A percentile compares a stretch with the other conserved stretches of the same genome.
phyloP scores from a whole-genome alignment of 2,888 invertebrate genomes.

The Tipula vernalis region DNA sequence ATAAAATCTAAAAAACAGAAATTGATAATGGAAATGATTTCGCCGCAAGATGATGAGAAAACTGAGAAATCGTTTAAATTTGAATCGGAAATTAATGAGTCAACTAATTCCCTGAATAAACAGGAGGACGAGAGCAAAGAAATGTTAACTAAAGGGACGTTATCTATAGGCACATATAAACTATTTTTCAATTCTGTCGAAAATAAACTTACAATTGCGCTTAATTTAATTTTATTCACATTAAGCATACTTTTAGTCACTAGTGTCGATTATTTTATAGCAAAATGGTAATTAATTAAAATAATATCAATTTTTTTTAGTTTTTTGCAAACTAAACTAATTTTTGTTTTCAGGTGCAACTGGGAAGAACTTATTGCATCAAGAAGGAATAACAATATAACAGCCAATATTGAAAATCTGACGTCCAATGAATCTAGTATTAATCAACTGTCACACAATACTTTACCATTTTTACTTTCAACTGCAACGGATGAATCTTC shows the following conservation, averaged over 20 bases:
- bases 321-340: neutral
- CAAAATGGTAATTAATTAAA: slow-evolving; percentile 45
- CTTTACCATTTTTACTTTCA: no score
- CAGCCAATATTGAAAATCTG: no score
- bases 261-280: slow-evolving; percentile 60
- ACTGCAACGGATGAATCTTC: neutral
- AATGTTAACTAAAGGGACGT: slow-evolving; percentile 46
- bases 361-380: slow-evolving; percentile 27
- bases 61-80: neutral
- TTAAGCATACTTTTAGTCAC: slow-evolving; percentile 50
- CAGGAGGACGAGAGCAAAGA: slow-evolving; percentile 42
- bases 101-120: slow-evolving; percentile 15
- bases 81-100: slow-evolving; percentile 14
- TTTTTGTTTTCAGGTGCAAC: slow-evolving; percentile 26
- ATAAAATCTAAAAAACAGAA: slow-evolving; percentile 41
- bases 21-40: slow-evolving; percentile 27
- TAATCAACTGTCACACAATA: neutral
- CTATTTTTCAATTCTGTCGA: slow-evolving; percentile 44
- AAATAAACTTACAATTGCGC: slow-evolving; percentile 39
- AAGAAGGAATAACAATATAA: neutral
- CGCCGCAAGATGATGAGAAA: slow-evolving; percentile 20
- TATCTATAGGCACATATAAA: slow-evolving; percentile 45
- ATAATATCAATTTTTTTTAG: neutral
- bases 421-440: neutral
- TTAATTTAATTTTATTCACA: slow-evolving; percentile 40